phyloP scores from a whole-genome alignment of 2,888 invertebrate genomes.

The Prostheceraeus crozeri region DNA sequence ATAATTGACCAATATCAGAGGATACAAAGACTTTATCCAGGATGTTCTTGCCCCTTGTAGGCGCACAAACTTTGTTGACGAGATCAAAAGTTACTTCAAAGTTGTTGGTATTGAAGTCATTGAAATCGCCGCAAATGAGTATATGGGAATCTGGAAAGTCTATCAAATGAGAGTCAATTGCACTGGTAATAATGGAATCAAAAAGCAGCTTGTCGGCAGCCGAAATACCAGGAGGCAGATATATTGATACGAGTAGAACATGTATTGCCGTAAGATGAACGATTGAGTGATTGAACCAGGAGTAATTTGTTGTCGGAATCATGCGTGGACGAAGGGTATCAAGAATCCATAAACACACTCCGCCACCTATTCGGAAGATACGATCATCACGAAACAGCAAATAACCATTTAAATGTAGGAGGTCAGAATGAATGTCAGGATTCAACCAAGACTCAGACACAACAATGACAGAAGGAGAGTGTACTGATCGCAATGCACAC shows the following conservation, averaged over 20 bases:
- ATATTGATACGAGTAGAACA: constrained; percentile 16
- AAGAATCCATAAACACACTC: constrained; percentile 18
- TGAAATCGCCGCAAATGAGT: constrained; percentile 14
- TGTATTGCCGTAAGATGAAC: constrained; percentile 11
- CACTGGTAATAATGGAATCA: constrained; percentile 9
- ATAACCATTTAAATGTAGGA: constrained; percentile 17
- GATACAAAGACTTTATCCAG: constrained; percentile 22
- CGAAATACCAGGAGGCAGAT: constrained; percentile 11
- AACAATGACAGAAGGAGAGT: no score
- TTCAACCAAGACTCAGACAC: no score
- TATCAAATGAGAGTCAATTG: constrained; percentile 20
- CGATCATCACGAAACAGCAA: constrained; percentile 12
- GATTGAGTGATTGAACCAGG: neutral
- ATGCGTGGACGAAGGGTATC: constrained; percentile 2
- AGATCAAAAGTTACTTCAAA: constrained; percentile 22
- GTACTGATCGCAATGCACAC: no score
- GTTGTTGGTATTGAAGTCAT: constrained; percentile 20
- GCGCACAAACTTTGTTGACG: constrained; percentile 6
- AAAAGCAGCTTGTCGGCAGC: constrained; percentile 12
- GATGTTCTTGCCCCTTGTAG: constrained; percentile 21
- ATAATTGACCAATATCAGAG: neutral
- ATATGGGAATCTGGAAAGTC: constrained; percentile 5
- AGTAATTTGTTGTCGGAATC: neutral
- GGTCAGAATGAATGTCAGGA: constrained; percentile 28
- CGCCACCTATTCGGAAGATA: constrained; percentile 18